Evolutionary conservation across 2,888 invertebrate species (phyloP).

Genomic region (Folsomia manolachei): DNA sequence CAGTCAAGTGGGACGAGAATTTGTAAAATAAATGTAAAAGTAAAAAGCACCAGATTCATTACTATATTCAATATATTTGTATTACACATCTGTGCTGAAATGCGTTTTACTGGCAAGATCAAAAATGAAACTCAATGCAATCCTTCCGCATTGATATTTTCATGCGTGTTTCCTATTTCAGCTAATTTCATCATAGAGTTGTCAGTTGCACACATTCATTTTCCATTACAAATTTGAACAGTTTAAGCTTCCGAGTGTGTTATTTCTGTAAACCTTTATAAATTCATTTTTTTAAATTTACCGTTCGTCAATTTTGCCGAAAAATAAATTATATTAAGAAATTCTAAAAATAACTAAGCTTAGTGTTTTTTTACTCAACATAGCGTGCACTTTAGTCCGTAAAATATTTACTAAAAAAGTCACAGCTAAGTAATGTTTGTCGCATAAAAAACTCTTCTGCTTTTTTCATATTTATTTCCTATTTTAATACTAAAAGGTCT

Average conservation of each 20-base stretch:
- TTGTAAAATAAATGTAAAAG: not conserved
- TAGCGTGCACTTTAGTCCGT: too few species aligned
- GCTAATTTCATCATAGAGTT: not conserved
- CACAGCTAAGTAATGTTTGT: not conserved
- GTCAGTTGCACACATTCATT: not conserved
- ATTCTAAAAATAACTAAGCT: not conserved
- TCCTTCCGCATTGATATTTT: not conserved
- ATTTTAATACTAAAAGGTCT: not conserved
- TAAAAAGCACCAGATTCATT: not conserved
- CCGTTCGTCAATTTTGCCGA: not conserved
- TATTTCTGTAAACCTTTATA: not conserved
- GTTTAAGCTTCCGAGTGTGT: not conserved
- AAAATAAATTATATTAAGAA: not conserved
- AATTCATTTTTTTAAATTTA: not conserved
- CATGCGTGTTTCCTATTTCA: not conserved
- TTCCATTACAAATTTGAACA: too few species aligned
- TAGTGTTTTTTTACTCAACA: too few species aligned
- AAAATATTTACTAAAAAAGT: not conserved
- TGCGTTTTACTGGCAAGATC: too few species aligned
- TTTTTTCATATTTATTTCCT: not conserved
- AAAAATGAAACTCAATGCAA: not conserved
- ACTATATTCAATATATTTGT: too few species aligned
- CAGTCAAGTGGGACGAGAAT: constrained; percentile 1
- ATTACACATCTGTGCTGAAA: too few species aligned
- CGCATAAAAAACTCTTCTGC: not conserved